These are phyloP conservation scores for Zaprionus kolodkinae DNA, from an alignment of 1,140 invertebrate genomes.

Conservation along the genomic window DNA sequence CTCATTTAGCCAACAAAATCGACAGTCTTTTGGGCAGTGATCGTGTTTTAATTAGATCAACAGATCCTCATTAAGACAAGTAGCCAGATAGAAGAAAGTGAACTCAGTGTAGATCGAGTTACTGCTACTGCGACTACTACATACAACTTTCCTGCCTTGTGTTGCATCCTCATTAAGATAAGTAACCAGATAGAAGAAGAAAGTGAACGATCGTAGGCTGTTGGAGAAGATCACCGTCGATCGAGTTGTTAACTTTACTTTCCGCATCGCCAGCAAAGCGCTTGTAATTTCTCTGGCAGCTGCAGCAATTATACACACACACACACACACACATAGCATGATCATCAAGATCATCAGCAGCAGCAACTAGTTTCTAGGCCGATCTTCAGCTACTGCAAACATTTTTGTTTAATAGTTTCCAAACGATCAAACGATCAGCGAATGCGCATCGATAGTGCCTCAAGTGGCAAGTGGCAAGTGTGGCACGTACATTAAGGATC, in stretches of 20 bases:
- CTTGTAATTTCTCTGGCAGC: constrained; percentile 2
- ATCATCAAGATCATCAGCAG: not conserved
- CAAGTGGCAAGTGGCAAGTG: not conserved
- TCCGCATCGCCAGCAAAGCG: not conserved
- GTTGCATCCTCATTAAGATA: constrained; percentile 1
- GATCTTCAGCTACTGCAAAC: not conserved
- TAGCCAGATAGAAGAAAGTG: not conserved
- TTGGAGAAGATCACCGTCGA: not conserved
- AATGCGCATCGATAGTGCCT: not conserved
- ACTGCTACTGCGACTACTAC: no score
- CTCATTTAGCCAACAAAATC: not conserved
- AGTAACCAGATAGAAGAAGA: not conserved
- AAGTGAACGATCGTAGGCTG: not conserved
- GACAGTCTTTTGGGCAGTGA: not conserved
- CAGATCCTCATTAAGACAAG: constrained; percentile 1
- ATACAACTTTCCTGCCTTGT: not conserved
- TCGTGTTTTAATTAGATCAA: not conserved
- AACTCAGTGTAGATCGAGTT: not conserved
- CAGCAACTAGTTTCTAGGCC: constrained; percentile 10
- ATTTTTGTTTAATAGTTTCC: constrained; percentile 1
- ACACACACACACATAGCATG: not conserved
- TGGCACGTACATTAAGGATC: not conserved
- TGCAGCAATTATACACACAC: not conserved
- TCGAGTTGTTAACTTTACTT: constrained; percentile 3
- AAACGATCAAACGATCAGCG: not conserved